Percentiles rank a stretch among this genome's conserved stretches.
Evolutionary conservation across 2,888 invertebrate genomes (phyloP).

Genomic region (Erynnis tages): DNA sequence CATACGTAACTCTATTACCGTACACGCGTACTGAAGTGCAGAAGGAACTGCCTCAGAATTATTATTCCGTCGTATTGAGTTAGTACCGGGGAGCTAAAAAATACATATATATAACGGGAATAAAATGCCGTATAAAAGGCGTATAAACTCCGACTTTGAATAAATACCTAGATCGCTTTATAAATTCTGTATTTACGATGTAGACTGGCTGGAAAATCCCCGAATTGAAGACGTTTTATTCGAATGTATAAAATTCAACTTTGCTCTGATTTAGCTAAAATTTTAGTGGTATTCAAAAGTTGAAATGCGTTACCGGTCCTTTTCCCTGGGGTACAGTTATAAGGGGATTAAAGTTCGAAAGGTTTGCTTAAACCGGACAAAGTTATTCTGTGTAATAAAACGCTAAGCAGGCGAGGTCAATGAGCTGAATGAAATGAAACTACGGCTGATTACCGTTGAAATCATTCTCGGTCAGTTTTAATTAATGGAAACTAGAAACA

Average conservation of each 20-base stretch:
- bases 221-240: slow-evolving; percentile 17
- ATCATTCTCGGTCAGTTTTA: slow-evolving; percentile 6
- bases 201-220: slow-evolving; percentile 11
- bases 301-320: slow-evolving; percentile 8
- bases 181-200: slow-evolving; percentile 21
- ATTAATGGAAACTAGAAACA: background rate
- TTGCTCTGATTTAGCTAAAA: slow-evolving; percentile 4
- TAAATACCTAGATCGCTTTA: slow-evolving; percentile 16
- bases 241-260: slow-evolving; percentile 3
- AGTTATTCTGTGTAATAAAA: slow-evolving; percentile 16
- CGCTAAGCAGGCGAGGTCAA: slow-evolving; percentile 12
- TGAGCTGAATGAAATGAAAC: slow-evolving; percentile 15
- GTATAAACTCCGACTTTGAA: slow-evolving; percentile 21
- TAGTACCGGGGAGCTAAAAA: background rate
- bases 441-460: slow-evolving; percentile 6
- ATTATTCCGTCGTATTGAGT: slow-evolving; percentile 32
- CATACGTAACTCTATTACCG: slow-evolving; percentile 36
- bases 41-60: slow-evolving; percentile 34
- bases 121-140: slow-evolving; percentile 21
- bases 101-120: slow-evolving; percentile 13
- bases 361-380: slow-evolving; percentile 20
- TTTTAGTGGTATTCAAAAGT: slow-evolving; percentile 16
- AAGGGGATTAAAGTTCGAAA: slow-evolving; percentile 17
- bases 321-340: slow-evolving; percentile 6
- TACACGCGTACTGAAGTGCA: slow-evolving; percentile 29